Percentiles rank a stretch among this genome's conserved stretches.
These are phyloP conservation scores for Pachypeltis micranthus DNA, from an alignment of 1,140 invertebrate species.

Conservation along the genomic window DNA sequence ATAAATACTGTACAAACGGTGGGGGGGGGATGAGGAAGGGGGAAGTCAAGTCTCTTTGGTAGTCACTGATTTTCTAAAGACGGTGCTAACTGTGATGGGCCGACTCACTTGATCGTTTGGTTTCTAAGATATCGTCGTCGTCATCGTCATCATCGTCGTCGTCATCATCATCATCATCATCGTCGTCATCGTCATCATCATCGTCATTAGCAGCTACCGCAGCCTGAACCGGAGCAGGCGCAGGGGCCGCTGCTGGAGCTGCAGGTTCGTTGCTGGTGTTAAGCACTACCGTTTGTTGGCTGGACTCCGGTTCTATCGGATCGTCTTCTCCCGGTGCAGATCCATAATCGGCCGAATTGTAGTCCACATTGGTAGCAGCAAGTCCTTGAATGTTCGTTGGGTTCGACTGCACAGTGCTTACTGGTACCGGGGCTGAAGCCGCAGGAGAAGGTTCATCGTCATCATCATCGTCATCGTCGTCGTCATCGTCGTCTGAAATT, in stretches of 20 bases:
- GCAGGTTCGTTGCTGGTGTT: slow-evolving; percentile 32
- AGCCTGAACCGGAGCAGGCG: no score
- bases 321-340: slow-evolving; percentile 37
- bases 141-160: slow-evolving; percentile 49
- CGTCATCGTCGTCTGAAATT: slow-evolving; percentile 24
- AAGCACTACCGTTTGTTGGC: slow-evolving; percentile 34
- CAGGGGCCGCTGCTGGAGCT: slow-evolving; percentile 34
- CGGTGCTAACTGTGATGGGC: slow-evolving; percentile 8
- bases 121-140: slow-evolving; percentile 51
- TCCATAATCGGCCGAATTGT: slow-evolving; percentile 34
- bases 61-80: neutral
- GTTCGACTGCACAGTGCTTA: slow-evolving; percentile 22
- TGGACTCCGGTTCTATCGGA: slow-evolving; percentile 27
- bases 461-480: slow-evolving; percentile 60
- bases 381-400: slow-evolving; percentile 18
- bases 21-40: neutral
- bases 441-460: slow-evolving; percentile 38
- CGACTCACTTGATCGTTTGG: slow-evolving; percentile 64
- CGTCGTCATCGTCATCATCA: slow-evolving; percentile 57
- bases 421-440: slow-evolving; percentile 21
- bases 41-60: slow-evolving; percentile 9
- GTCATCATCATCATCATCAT: slow-evolving; percentile 60
- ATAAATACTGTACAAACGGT: slow-evolving; percentile 14
- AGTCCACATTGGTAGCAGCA: slow-evolving; percentile 26
- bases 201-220: slow-evolving; percentile 43